Evolutionary conservation across 2,113 vertebrate genomes (phyloP).

Genomic region (Neomonachus schauinslandi): DNA sequence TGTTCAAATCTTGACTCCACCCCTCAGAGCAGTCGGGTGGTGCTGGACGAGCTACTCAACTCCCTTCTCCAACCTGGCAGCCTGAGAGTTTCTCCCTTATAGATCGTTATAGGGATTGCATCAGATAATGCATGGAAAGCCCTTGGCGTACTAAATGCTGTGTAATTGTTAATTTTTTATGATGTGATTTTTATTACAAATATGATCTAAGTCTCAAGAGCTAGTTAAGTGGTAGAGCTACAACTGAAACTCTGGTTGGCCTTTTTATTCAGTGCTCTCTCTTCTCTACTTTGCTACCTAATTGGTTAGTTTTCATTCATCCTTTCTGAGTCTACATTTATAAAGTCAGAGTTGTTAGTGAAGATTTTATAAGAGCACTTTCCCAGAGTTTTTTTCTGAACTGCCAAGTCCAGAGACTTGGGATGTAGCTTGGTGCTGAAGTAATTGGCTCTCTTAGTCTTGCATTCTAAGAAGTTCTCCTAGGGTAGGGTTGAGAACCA

Average conservation of each 20-base stretch:
- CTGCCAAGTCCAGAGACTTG: conserved; percentile 62
- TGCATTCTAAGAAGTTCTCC: conserved; percentile 47
- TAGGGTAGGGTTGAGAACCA: conserved; percentile 46
- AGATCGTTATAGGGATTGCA: not conserved
- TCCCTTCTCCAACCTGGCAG: not conserved
- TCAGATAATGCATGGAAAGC: not conserved
- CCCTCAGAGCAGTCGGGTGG: not conserved
- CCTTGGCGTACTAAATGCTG: not conserved
- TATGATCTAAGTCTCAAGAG: not conserved
- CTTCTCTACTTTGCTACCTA: conserved; percentile 47
- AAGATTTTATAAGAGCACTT: conserved; percentile 70
- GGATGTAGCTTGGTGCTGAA: conserved; percentile 53
- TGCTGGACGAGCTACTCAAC: not conserved
- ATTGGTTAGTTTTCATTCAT: conserved; percentile 65
- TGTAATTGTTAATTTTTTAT: conserved; percentile 1
- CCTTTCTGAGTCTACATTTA: conserved; percentile 57
- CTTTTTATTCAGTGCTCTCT: not conserved
- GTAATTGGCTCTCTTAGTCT: conserved; percentile 74
- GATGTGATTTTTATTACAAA: conserved; percentile 8
- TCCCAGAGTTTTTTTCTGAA: conserved; percentile 58
- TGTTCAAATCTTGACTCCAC: not conserved
- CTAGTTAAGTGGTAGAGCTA: not conserved
- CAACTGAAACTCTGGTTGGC: not conserved
- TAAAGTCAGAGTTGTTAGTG: conserved; percentile 68
- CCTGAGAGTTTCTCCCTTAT: not conserved